Evolutionary conservation across 2,797 vertebrate genomes (phyloP).

Genomic region (Tolypeutes matacus): DNA sequence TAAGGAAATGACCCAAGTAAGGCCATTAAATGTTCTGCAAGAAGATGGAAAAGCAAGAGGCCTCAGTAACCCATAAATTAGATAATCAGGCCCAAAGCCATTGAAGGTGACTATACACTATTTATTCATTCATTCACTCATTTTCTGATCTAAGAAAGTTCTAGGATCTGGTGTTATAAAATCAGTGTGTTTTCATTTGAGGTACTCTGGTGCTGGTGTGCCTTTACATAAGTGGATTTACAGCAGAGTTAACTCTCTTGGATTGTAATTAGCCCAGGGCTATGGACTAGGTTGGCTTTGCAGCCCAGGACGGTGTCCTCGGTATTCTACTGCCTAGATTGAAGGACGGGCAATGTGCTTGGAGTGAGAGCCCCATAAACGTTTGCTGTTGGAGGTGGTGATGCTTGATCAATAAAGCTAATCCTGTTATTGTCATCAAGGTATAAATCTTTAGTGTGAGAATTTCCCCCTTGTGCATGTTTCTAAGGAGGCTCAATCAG

Average conservation of each 20-base stretch:
- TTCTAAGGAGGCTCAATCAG: slow-evolving; percentile 20
- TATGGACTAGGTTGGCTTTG: neutral
- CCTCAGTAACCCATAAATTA: slow-evolving; percentile 49
- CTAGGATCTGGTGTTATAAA: neutral
- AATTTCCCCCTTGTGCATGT: slow-evolving; percentile 44
- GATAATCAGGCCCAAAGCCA: neutral
- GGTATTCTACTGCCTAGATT: neutral
- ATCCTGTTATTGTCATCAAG: slow-evolving; percentile 63
- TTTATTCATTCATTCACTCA: neutral
- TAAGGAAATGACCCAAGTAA: slow-evolving; percentile 62
- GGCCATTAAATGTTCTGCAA: slow-evolving; percentile 51
- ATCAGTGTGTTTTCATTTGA: slow-evolving; percentile 40
- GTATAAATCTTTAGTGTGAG: slow-evolving; percentile 61
- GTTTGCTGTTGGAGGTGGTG: slow-evolving; percentile 23
- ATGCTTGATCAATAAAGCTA: slow-evolving; percentile 66
- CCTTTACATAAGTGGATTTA: neutral
- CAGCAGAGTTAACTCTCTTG: neutral
- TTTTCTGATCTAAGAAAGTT: slow-evolving; percentile 8
- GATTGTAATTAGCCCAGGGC: neutral
- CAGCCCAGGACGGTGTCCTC: neutral
- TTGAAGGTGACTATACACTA: neutral
- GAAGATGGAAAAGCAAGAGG: slow-evolving; percentile 63
- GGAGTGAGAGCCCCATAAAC: neutral
- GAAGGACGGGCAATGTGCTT: neutral
- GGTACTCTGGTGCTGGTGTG: neutral